A percentile compares a stretch with the other conserved stretches of the same genome.
Conservation (phyloP, 2,797 vertebrate genomes). For the Neopelma chrysocephalum region DNA sequence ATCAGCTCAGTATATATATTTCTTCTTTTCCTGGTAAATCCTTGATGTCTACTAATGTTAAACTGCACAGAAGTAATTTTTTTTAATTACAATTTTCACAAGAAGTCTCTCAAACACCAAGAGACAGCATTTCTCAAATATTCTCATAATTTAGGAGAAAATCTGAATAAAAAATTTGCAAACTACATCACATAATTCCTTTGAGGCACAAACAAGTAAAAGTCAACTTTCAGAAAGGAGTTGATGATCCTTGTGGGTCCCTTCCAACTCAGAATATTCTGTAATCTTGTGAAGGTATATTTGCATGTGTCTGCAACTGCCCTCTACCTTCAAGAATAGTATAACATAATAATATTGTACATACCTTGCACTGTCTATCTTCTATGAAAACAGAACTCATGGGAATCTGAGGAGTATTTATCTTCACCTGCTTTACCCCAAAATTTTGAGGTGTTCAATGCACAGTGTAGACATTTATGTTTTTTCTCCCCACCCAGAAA, state of each 20-base stretch:
- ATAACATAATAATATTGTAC: not conserved
- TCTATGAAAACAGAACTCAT: not conserved
- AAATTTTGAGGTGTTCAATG: not conserved
- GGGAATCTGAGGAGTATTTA: not conserved
- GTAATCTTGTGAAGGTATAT: not conserved
- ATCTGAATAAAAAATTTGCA: not conserved
- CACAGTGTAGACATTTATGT: not conserved
- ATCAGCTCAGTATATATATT: not conserved
- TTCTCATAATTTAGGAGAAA: not conserved
- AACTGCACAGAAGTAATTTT: not conserved
- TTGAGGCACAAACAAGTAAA: not conserved
- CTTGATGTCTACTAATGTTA: not conserved
- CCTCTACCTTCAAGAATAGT: not conserved
- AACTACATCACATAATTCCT: not conserved
- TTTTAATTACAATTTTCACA: not conserved
- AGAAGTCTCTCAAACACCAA: not conserved
- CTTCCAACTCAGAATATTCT: not conserved
- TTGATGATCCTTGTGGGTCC: fast-evolving
- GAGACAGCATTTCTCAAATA: not conserved
- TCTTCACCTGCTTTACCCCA: not conserved
- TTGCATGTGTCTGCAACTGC: not conserved
- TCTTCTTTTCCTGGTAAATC: not conserved
- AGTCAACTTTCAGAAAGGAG: not conserved
- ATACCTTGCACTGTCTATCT: not conserved
- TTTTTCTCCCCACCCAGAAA: not conserved